Base-by-base conservation (phyloP, 2,888 invertebrate genomes). In the Pheosia gnoma region DNA sequence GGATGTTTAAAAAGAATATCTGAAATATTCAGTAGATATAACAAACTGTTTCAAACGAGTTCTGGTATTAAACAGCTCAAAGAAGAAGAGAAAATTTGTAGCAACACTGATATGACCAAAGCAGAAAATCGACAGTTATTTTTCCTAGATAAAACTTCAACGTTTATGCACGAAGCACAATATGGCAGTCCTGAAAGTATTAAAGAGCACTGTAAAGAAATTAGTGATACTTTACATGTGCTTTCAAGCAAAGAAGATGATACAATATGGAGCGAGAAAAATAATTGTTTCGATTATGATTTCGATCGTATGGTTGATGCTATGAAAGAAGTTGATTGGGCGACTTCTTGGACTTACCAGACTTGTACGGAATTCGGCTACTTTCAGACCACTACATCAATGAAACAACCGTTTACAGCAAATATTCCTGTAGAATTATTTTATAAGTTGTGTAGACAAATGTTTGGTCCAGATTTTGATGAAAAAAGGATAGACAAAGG, bases 281-380 rank as follows among this genome's bases (percentile, higher is more conserved):
- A 65, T 3, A 65, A 77, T 36, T 92, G 92, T 70, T 78, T 73
- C 51, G 75, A 84, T 65, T 86, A 85, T 38, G 84, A 87, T 63
- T 92, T 91, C 56, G 80, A 88, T 59, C 71, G 72, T 25, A 79
- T 87, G 75, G 79, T 91, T 13, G 73, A 84, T 60, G 60, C 65
- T 36, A 79, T 84, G 58, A 81, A 76, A 57, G 63, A 76, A 5
- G 70, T 77, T 37, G 81, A 84, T 61, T 81, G 77, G 80, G 64
- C 67, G n/a, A 71, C 77, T 3, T 78, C 89, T 9, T 97, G 97
- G 97, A 89, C 87, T 0, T 96, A 96, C 80, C 97, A 97, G 85
- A 96, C 96, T 0, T 97, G 97, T 84, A 95, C 95, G 4, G 97
- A 97, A 86, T 97, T 96, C 78, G 96, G 96, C 41, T 97, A 95